Evolutionary conservation across 2,113 vertebrate species (phyloP).

Genomic region (Poeciliopsis retropinna): DNA sequence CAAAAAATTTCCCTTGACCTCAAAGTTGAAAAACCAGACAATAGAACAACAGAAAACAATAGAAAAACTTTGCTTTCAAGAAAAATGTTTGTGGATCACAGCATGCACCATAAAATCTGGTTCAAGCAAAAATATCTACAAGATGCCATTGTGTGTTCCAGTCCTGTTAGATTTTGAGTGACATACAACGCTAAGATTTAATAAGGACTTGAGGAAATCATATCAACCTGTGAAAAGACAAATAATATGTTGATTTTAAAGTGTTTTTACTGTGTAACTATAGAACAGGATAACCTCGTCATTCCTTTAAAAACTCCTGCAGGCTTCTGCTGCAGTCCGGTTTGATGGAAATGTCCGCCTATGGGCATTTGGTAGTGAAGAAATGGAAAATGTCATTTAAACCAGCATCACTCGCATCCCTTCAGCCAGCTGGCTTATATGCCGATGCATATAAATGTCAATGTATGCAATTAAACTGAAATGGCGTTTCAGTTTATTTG

Average conservation of each 20-base stretch:
- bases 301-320: constrained; percentile 28
- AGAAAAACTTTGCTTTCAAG: constrained; percentile 35
- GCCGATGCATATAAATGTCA: constrained; percentile 65
- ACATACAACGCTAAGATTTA: background rate
- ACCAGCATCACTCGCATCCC: constrained; percentile 25
- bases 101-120: background rate
- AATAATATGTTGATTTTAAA: background rate
- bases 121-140: background rate
- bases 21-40: constrained; percentile 48
- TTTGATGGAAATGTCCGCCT: constrained; percentile 13
- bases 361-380: constrained; percentile 54
- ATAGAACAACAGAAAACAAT: constrained; percentile 45
- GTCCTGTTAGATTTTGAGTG: background rate
- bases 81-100: constrained; percentile 33
- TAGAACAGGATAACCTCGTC: constrained; percentile 20
- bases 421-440: constrained; percentile 61
- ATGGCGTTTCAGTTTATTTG: constrained; percentile 55
- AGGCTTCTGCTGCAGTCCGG: constrained; percentile 21
- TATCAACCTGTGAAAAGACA: background rate
- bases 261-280: constrained; percentile 32
- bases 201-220: constrained; percentile 1
- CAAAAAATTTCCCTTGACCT: constrained; percentile 54
- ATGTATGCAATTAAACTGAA: constrained; percentile 67
- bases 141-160: background rate
- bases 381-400: constrained; percentile 72